Conservation (phyloP, 2,797 vertebrate genomes). For the Clamator glandarius region DNA sequence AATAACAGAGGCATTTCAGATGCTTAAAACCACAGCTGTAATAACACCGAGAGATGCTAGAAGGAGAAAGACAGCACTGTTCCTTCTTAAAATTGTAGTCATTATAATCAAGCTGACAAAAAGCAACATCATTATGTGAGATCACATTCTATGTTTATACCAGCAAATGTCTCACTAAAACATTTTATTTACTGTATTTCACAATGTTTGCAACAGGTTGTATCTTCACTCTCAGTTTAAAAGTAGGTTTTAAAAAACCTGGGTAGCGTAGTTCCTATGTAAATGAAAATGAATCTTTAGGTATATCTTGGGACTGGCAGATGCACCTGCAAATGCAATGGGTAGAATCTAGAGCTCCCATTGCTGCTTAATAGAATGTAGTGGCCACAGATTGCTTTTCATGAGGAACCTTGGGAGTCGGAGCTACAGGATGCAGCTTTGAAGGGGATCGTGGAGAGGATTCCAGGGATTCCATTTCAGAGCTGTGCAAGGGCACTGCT, state of each 20-base stretch:
- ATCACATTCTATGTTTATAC: neutral
- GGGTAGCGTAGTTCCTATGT: neutral
- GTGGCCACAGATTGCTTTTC: neutral
- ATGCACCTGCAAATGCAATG: too few species aligned
- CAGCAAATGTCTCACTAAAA: neutral
- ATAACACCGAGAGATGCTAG: neutral
- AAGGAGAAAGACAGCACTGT: neutral
- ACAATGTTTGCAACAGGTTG: neutral
- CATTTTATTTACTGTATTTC: neutral
- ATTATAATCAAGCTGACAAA: neutral
- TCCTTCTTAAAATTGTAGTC: neutral
- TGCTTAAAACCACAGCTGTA: neutral
- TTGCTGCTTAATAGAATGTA: neutral
- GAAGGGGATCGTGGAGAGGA: neutral
- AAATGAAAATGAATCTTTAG: neutral
- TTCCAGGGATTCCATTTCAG: neutral
- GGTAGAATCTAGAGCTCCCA: too few species aligned
- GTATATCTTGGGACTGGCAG: too few species aligned
- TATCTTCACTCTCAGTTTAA: neutral
- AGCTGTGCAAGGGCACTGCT: neutral
- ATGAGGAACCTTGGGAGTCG: neutral
- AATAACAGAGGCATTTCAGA: neutral
- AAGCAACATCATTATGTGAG: neutral
- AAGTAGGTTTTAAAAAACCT: neutral
- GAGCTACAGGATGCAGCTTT: neutral